A percentile compares a stretch with the other conserved stretches of the same genome.
These are phyloP conservation scores for Candoia aspera DNA, from an alignment of 2,113 vertebrate species.

Conservation along the genomic window DNA sequence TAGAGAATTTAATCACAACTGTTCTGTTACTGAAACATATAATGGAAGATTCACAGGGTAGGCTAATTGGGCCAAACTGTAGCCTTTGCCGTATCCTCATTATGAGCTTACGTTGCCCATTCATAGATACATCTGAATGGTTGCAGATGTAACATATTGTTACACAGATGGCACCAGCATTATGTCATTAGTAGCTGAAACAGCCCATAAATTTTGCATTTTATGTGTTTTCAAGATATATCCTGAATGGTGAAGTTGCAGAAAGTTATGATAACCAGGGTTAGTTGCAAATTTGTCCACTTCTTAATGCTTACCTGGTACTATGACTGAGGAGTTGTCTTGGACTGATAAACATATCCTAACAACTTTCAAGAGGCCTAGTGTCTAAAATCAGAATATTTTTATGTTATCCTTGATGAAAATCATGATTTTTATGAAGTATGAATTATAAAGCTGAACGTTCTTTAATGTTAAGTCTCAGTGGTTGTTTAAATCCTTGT, in stretches of 20 bases:
- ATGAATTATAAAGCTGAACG: background rate
- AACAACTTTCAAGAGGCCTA: too few relatives aligned
- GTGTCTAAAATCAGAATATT: background rate
- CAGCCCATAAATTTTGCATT: background rate
- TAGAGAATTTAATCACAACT: background rate
- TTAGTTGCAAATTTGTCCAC: background rate
- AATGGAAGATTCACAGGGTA: background rate
- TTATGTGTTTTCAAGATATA: conserved; percentile 2
- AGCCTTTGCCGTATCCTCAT: too few relatives aligned
- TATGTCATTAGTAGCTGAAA: background rate
- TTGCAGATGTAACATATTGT: background rate
- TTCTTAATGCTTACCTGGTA: background rate
- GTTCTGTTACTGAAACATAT: background rate
- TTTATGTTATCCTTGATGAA: background rate
- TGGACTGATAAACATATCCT: background rate
- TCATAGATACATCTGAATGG: background rate
- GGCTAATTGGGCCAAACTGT: too few relatives aligned
- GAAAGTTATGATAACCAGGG: background rate
- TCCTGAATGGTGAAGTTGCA: background rate
- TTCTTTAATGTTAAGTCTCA: background rate
- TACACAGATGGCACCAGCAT: background rate
- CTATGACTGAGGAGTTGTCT: background rate
- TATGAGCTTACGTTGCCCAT: background rate
- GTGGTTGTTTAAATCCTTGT: background rate
- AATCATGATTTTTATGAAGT: background rate